phyloP scores from a whole-genome alignment of 2,888 invertebrate genomes.

The Macropis europaea region DNA sequence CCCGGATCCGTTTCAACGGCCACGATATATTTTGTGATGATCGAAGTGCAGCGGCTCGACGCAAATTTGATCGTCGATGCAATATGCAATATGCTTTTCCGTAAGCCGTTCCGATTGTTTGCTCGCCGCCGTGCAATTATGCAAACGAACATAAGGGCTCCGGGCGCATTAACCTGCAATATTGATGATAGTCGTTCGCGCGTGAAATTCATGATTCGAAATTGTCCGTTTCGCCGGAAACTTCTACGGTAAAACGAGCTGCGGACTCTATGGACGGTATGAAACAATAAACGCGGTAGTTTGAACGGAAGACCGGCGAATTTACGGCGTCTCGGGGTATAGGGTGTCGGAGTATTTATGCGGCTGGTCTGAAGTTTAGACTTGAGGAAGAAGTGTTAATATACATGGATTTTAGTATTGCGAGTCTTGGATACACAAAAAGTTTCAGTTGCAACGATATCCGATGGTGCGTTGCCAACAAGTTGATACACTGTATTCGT shows the following conservation, averaged over 20 bases:
- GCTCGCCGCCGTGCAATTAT: conserved; percentile 22
- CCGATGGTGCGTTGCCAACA: too few relatives aligned
- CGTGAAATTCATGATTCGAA: conserved; percentile 19
- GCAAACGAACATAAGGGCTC: conserved; percentile 29
- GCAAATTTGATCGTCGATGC: conserved; percentile 22
- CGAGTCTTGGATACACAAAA: too few relatives aligned
- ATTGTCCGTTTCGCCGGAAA: not conserved
- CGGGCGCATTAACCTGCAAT: conserved; percentile 1
- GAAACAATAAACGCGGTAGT: not conserved
- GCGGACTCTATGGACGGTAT: not conserved
- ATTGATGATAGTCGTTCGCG: conserved; percentile 1
- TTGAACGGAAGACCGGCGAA: not conserved
- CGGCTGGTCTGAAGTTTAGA: too few relatives aligned
- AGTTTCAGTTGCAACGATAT: too few relatives aligned
- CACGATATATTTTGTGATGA: too few relatives aligned
- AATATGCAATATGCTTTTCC: conserved; percentile 48
- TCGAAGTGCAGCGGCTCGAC: not conserved
- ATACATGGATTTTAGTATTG: too few relatives aligned
- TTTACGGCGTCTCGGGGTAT: conserved; percentile 1
- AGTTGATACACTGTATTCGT: too few relatives aligned
- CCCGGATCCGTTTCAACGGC: too few relatives aligned
- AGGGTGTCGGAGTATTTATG: too few relatives aligned
- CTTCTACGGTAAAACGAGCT: not conserved
- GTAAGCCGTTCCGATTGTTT: conserved; percentile 44
- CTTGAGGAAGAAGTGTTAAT: too few relatives aligned